Evolutionary conservation across 2,888 invertebrate genomes (phyloP), one percentile per base, ranked within the genome.

Genomic region (Melieria crassipennis): DNA sequence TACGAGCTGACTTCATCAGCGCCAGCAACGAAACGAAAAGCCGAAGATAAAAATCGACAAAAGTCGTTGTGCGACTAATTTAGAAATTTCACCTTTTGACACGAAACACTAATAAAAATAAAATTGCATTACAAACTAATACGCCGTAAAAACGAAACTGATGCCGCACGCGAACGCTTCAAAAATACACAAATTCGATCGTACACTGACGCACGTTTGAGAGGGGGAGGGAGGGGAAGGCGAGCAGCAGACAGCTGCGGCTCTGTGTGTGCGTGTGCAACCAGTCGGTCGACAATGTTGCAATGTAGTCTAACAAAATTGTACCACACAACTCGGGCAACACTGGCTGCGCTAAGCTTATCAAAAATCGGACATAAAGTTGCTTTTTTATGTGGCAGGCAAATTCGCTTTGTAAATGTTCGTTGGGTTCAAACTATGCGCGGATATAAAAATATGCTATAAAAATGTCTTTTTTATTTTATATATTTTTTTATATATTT

Each of bases 1-100:
- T 4, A 10, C 48, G 58, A 11, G 43, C 50, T 60, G 60, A 45
- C 16, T 48, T 7, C 52, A 55, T 10, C 9, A 30, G 30, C 3
- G 30, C 30, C 30, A 30, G 30, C 30, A 30, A 30, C 30, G 30
- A 30, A 50, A 66, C n/a, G 48, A 62, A 57, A 30, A 30, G 30
- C 30, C 30, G 3, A 30, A 30, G 30, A 30, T 30, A 30, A 30
- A 30, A 30, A 62, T 57, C 42, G 52, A 47, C 13, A 67, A 50
- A 58, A 43, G 65, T 60, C 67, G 42, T 52, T 56, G 57, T 56
- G 57, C 47, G 68, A 72, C 75, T 73, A 73, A 73, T 75, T 75
- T 73, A 72, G 70, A 65, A 70, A 75, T 75, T 73, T 75, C 70
- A 75, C 71, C 73, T 73, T 73, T 73, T 73, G 72, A 73, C 75